phyloP scores from a whole-genome alignment of 2,797 vertebrate species.

The Lates japonicus region DNA sequence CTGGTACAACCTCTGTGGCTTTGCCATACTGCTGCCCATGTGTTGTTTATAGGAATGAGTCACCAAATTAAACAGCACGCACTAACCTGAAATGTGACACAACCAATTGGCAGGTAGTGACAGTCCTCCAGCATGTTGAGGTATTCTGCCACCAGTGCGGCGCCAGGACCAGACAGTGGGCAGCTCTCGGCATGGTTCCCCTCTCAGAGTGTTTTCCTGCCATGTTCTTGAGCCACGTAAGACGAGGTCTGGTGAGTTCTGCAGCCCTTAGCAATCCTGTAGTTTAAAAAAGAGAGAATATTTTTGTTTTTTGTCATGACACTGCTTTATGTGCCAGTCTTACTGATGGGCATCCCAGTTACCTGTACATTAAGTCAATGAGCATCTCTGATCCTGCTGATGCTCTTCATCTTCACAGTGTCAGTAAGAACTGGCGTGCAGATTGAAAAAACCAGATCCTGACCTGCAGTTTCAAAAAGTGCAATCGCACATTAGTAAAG shows the following conservation, averaged over 20 bases:
- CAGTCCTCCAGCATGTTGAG: constrained; percentile 95
- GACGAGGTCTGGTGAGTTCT: constrained; percentile 94
- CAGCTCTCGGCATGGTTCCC: constrained; percentile 94
- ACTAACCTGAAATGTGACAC: constrained; percentile 94
- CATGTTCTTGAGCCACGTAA: constrained; percentile 97
- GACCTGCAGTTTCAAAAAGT: constrained; percentile 85
- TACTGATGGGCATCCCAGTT: background rate
- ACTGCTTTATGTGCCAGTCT: background rate
- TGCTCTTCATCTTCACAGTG: constrained; percentile 97
- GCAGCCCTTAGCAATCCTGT: constrained; percentile 95
- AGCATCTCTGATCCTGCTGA: constrained; percentile 96
- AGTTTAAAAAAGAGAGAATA: background rate
- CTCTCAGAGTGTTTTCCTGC: constrained; percentile 92
- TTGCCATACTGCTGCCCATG: background rate
- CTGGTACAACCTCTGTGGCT: background rate
- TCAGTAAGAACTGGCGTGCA: constrained; percentile 97
- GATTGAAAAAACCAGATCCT: constrained; percentile 95
- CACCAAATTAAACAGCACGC: background rate
- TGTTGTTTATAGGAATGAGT: constrained; percentile 15
- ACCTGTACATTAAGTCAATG: constrained; percentile 96
- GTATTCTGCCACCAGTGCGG: constrained; percentile 93
- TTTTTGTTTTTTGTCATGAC: background rate
- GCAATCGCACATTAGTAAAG: background rate
- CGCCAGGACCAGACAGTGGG: constrained; percentile 93
- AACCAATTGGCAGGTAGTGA: constrained; percentile 93